Conservation (phyloP, 1,140 invertebrate species). For the Antheraea pernyi region DNA sequence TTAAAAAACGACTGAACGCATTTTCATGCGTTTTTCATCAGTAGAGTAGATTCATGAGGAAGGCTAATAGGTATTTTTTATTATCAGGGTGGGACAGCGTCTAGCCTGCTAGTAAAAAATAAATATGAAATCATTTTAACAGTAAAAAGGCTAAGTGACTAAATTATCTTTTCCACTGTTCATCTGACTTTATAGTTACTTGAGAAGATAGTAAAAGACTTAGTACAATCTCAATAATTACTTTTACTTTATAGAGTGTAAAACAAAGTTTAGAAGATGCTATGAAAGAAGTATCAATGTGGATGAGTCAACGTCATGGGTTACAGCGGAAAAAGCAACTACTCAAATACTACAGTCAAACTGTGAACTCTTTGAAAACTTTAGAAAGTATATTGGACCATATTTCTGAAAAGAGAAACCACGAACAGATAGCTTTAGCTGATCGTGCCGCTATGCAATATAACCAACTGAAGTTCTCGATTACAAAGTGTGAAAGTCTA, state of each 20-base stretch:
- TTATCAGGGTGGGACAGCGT: no score
- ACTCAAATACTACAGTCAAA: slow-evolving; percentile 84
- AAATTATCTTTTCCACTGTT: no score
- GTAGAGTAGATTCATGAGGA: no score
- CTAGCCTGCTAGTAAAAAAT: no score
- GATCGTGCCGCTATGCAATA: slow-evolving; percentile 88
- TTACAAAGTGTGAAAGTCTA: slow-evolving; percentile 82
- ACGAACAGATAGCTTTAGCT: slow-evolving; percentile 73
- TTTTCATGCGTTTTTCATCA: no score
- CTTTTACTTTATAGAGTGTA: slow-evolving; percentile 80
- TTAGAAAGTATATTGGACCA: slow-evolving; percentile 77
- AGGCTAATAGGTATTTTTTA: no score
- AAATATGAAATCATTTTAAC: no score
- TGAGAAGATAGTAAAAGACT: no score
- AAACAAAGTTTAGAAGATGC: slow-evolving; percentile 84
- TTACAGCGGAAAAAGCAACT: slow-evolving; percentile 82
- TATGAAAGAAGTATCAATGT: slow-evolving; percentile 80
- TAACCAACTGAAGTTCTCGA: slow-evolving; percentile 88
- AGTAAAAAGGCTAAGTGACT: no score
- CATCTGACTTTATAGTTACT: no score
- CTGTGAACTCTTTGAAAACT: slow-evolving; percentile 83
- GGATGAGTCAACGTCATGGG: slow-evolving; percentile 81
- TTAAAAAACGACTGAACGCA: no score
- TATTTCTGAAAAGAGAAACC: slow-evolving; percentile 62
- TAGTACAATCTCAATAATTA: not conserved